Evolutionary conservation across 2,797 vertebrate species (phyloP), one percentile per base, ranked within the genome.

Genomic region (Australoheros facetus): DNA sequence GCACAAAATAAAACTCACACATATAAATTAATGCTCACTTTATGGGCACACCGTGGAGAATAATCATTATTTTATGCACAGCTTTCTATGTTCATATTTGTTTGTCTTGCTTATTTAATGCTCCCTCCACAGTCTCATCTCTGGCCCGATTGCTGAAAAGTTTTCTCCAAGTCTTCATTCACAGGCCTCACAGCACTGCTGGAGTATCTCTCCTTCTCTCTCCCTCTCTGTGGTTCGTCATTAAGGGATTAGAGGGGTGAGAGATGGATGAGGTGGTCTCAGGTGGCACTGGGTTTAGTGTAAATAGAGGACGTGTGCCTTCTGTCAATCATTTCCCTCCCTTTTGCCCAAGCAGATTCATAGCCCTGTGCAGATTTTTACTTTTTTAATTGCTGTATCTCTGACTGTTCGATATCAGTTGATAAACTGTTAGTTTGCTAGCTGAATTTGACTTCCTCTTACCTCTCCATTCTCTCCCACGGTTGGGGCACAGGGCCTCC

Each of bases 381-480:
- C 26, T 71, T 83, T 72, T 76, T 21, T 70, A 51, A 75, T 57
- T 17, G 5, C 78, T 71, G 62, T 48, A 75, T 55, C 14, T 21
- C 54, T 8, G n/a, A 58, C 72, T 28, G 14, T 28, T 64, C 48
- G 13, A 39, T 78, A 60, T 53, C 59, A 62, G 75, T 78, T 82
- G 57, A 76, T 76, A 32, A 53, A 69, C 42, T 62, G 60, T 51
- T 77, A 62, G 56, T 80, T 62, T 32, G 69, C n/a, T 11, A 73
- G 54, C 69, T 73, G 59, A 76, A 59, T 78, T 77, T 45, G 77
- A 88, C 88, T 90, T 88, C 84, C 87, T 89, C 87, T 75, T 84
- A 88, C 88, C 78, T 89, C 88, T 91, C 74, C 54, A 28, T 55
- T 81, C 81, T 89, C 88, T 92, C 91, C 87, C 92, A 89, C 76